Evolutionary conservation across 2,797 vertebrate genomes (phyloP).

Genomic region (Oceanodroma leucorhoa): DNA sequence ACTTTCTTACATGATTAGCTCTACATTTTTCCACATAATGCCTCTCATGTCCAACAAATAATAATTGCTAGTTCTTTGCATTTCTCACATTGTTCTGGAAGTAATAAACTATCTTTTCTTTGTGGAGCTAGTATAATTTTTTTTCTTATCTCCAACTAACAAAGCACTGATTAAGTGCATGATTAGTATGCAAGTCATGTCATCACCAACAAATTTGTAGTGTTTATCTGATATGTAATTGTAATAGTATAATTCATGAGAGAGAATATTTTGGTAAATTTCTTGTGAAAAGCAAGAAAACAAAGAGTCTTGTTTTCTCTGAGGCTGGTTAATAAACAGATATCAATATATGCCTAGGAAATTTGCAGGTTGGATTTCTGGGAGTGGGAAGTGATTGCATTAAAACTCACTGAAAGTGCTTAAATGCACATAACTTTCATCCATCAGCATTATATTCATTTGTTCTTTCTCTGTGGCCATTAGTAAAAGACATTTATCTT

Average conservation of each 20-base stretch:
- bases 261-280: conserved; percentile 59
- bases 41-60: conserved; percentile 48
- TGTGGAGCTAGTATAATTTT: conserved; percentile 27
- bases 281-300: conserved; percentile 56
- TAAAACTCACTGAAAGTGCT: conserved; percentile 57
- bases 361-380: conserved; percentile 46
- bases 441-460: conserved; percentile 65
- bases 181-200: conserved; percentile 48
- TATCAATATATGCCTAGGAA: conserved; percentile 62
- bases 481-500: conserved; percentile 75
- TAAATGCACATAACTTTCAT: conserved; percentile 66
- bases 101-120: conserved; percentile 70
- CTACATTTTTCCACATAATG: conserved; percentile 36
- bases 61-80: conserved; percentile 49
- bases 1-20: conserved; percentile 44
- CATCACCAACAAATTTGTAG: conserved; percentile 58
- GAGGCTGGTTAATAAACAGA: conserved; percentile 63
- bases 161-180: conserved; percentile 59
- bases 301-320: conserved; percentile 42
- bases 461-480: conserved; percentile 71
- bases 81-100: conserved; percentile 64
- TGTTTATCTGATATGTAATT: conserved; percentile 66
- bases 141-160: conserved; percentile 56
- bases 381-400: conserved; percentile 45
- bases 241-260: conserved; percentile 53